phyloP scores from a whole-genome alignment of 2,888 invertebrate genomes.

The Protonemura montana region DNA sequence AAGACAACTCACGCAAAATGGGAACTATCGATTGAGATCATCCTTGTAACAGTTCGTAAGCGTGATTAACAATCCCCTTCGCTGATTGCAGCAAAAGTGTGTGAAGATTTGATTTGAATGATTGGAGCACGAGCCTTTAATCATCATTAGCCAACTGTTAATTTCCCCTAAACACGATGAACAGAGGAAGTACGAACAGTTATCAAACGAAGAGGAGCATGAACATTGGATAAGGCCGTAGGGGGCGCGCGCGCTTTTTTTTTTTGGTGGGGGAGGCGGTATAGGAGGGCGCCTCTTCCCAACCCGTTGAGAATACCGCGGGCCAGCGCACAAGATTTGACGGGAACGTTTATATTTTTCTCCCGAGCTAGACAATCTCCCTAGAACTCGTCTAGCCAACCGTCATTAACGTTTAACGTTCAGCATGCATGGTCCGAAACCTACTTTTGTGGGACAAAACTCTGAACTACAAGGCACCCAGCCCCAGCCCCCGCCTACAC shows the following conservation, averaged over 20 bases:
- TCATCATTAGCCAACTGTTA: not conserved
- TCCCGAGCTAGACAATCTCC: not conserved
- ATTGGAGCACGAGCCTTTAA: not conserved
- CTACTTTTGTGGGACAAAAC: no score
- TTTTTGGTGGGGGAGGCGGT: no score
- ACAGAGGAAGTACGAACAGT: not conserved
- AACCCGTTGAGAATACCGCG: not conserved
- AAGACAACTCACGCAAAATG: not conserved
- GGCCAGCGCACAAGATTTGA: not conserved
- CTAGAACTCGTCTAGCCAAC: not conserved
- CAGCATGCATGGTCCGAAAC: no score
- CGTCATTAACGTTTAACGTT: not conserved
- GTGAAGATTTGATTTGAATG: constrained; percentile 5
- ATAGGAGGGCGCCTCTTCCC: not conserved
- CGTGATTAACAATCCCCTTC: not conserved
- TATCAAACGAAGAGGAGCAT: not conserved
- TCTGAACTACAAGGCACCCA: no score
- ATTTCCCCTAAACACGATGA: not conserved
- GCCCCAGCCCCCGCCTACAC: no score
- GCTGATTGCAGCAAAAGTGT: not conserved
- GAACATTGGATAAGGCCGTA: not conserved
- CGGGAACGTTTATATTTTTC: not conserved
- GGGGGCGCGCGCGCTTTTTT: no score
- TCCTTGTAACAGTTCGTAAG: not conserved
- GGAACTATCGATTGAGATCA: not conserved